Percentiles rank a stretch among this genome's conserved stretches.
Evolutionary conservation across 2,888 invertebrate genomes (phyloP).

Genomic region (Macropis europaea): DNA sequence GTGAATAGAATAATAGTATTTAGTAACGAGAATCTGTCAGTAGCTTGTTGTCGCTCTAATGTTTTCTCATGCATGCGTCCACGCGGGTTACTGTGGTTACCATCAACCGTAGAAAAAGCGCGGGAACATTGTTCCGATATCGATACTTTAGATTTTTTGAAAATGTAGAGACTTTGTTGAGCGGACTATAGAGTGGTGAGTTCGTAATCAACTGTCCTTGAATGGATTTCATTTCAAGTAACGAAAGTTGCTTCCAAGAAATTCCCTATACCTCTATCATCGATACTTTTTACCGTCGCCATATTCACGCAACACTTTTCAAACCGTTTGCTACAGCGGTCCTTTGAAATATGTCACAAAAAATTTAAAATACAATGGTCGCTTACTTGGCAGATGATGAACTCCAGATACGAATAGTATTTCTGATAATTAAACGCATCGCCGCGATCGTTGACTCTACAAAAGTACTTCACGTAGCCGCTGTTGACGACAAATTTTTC

Average conservation of each 20-base stretch:
- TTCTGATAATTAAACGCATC: slow-evolving; percentile 33
- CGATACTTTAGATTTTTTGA: neutral
- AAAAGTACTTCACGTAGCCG: slow-evolving; percentile 29
- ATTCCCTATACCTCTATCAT: too few species aligned
- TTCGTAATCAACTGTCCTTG: too few species aligned
- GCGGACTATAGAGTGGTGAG: too few species aligned
- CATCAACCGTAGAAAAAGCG: neutral
- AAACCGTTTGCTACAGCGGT: too few species aligned
- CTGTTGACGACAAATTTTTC: slow-evolving; percentile 41
- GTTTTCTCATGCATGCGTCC: slow-evolving; percentile 51
- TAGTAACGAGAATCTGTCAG: too few species aligned
- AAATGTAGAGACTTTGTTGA: too few species aligned
- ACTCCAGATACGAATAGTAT: slow-evolving; percentile 33
- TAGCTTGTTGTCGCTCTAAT: too few species aligned
- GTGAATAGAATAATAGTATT: too few species aligned
- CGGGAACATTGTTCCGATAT: neutral
- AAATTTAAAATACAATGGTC: neutral
- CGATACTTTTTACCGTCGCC: too few species aligned
- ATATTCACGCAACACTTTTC: too few species aligned
- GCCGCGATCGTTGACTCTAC: slow-evolving; percentile 10
- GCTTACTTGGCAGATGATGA: slow-evolving; percentile 42
- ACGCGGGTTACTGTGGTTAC: slow-evolving; percentile 34
- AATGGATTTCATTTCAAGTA: too few species aligned
- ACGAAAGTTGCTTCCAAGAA: too few species aligned
- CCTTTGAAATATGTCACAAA: neutral